phyloP scores from a whole-genome alignment of 2,888 invertebrate genomes.

The Acanthopleura granulata region DNA sequence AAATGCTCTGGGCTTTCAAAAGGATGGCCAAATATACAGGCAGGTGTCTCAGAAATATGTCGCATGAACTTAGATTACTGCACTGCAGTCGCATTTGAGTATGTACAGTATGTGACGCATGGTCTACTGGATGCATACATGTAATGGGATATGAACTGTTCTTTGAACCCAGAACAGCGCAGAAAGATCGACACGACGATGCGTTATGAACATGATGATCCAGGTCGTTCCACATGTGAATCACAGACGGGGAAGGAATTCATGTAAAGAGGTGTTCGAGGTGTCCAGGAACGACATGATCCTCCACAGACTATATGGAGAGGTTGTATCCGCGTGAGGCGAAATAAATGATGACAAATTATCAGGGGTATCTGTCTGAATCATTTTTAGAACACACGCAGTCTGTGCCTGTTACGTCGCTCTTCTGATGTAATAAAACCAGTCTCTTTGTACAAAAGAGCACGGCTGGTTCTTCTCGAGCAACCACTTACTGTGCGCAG shows the following conservation, averaged over 20 bases:
- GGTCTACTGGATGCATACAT: neutral
- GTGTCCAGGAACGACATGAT: neutral
- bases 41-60: neutral
- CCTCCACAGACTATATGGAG: neutral
- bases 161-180: neutral
- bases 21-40: neutral
- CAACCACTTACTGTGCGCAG: too few species aligned
- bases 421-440: too few species aligned
- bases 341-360: too few species aligned
- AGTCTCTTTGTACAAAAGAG: too few species aligned
- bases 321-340: too few species aligned
- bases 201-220: neutral
- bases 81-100: neutral
- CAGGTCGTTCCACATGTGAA: slow-evolving; percentile 1
- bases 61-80: neutral
- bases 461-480: too few species aligned
- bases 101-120: neutral
- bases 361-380: too few species aligned
- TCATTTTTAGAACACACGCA: too few species aligned
- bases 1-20: neutral
- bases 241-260: neutral
- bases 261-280: neutral
- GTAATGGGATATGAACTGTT: neutral
- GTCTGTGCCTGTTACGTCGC: too few species aligned
- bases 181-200: neutral